Base-by-base conservation (phyloP, 2,888 invertebrate genomes). In the Salticus scenicus region DNA sequence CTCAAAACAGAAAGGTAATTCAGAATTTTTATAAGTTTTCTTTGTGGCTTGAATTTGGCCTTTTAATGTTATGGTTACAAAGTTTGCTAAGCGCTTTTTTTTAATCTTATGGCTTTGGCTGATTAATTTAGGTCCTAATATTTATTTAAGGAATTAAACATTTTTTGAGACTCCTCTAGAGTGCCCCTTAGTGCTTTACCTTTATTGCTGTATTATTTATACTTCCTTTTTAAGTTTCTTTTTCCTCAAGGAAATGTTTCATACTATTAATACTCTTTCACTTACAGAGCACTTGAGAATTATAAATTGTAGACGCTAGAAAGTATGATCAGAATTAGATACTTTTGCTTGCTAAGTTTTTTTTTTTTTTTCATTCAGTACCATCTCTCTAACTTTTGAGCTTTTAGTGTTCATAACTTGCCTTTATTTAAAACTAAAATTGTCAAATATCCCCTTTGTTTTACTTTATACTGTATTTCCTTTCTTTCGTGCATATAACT, bases 1-100 rank as follows among this genome's bases (percentile, higher is more conserved):
- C 66, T 75, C 76, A 27, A 86, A 86, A 86, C 86, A 86, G 78
- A 86, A 86, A 86, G 86, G 86, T 86, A 86, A 86, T 30, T 75
- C 33, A 74, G 75, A 30, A 72, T 80, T 76, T 51, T 75, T 84
- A 69, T 85, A 41, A 72, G 67, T 75, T 51, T 64, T 57, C 14
- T 75, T 77, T 77, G 67, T 83, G 77, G 81, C 81, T 81, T 81
- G 70, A 71, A 75, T n/a, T 73, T 73, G 66, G 82, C 82, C 75
- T 75, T 66, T 81, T 82, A 82, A 71, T 75, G 74, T 70, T 75
- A 70, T 76, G 47, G 75, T 76, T 75, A 64, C 69, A 57, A 64
- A 67, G 71, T 75, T 37, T 76, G 82, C 80, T 80, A 37, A 66
- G 27, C 51, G 80, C 82, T 82, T 82, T 47, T 70, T n/a, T 71